Percentiles rank a stretch among this genome's conserved stretches.
Conservation (phyloP, 2,797 vertebrate genomes). For the Neosalanx taihuensis region DNA sequence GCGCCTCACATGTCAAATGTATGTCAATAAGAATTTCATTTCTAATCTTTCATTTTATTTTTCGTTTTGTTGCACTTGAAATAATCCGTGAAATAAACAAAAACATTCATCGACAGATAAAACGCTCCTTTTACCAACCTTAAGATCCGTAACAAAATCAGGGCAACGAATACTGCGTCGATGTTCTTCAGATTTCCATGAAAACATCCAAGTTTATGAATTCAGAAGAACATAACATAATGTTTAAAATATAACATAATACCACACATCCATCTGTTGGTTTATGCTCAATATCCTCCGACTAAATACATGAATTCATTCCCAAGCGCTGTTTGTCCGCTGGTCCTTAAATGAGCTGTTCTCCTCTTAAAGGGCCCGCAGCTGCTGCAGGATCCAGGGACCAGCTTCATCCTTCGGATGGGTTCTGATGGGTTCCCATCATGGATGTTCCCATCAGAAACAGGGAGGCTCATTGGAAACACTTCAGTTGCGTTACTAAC, state of each 20-base stretch:
- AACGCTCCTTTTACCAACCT: conserved; percentile 57
- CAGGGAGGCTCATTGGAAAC: background rate
- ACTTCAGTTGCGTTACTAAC: background rate
- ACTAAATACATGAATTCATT: conserved; percentile 12
- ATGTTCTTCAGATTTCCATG: conserved; percentile 17
- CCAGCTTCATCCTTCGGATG: too few species aligned
- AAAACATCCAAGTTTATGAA: background rate
- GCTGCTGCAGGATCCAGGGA: background rate
- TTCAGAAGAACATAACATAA: background rate
- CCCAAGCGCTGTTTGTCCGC: conserved; percentile 49
- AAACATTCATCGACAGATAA: conserved; percentile 26
- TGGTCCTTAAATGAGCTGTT: conserved; percentile 26
- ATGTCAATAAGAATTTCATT: background rate
- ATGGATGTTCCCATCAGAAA: too few species aligned
- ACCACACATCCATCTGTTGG: too few species aligned
- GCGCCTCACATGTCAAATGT: background rate
- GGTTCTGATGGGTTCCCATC: too few species aligned
- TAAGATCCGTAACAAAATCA: conserved; percentile 49
- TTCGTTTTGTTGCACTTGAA: background rate
- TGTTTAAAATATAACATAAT: too few species aligned
- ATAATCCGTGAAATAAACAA: conserved; percentile 20
- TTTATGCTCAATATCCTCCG: background rate
- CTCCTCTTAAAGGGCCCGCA: conserved; percentile 67
- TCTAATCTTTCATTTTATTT: too few species aligned
- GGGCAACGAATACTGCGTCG: conserved; percentile 26